Conservation (phyloP, 2,797 vertebrate genomes). For the Jordanella pulchra region DNA sequence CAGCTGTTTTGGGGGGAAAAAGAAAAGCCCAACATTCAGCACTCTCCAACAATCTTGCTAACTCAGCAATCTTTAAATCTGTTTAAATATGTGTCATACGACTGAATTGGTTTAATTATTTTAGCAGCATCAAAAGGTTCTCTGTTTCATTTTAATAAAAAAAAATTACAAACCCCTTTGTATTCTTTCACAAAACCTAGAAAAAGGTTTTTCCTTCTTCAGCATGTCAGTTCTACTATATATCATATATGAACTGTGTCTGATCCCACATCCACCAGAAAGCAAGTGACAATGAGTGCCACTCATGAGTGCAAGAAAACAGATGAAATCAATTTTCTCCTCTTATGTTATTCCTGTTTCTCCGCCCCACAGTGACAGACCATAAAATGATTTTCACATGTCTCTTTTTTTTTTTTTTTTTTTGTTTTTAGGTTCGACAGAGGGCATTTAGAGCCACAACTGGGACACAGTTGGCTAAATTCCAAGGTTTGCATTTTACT, state of each 20-base stretch:
- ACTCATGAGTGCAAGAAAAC: slow-evolving; percentile 60
- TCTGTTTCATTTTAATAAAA: slow-evolving; percentile 36
- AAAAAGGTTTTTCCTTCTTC: slow-evolving; percentile 42
- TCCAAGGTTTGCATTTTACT: slow-evolving; percentile 6
- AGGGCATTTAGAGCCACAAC: slow-evolving; percentile 45
- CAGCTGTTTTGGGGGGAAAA: slow-evolving; percentile 57
- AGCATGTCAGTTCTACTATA: slow-evolving; percentile 28
- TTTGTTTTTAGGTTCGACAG: slow-evolving; percentile 42
- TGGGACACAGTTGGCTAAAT: slow-evolving; percentile 45
- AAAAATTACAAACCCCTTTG: slow-evolving; percentile 22
- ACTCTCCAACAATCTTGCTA: slow-evolving; percentile 36
- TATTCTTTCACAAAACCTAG: slow-evolving; percentile 37
- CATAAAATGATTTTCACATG: slow-evolving; percentile 73
- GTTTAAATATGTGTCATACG: slow-evolving; percentile 26
- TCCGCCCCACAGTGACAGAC: slow-evolving; percentile 62
- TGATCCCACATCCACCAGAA: slow-evolving; percentile 59
- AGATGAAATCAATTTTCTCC: slow-evolving; percentile 72
- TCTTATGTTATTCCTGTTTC: slow-evolving; percentile 46
- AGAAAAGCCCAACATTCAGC: slow-evolving; percentile 32
- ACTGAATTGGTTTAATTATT: slow-evolving; percentile 18
- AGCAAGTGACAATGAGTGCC: slow-evolving; percentile 70
- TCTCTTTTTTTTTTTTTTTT: slow-evolving; percentile 28
- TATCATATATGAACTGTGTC: slow-evolving; percentile 18
- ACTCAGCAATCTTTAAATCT: slow-evolving; percentile 37
- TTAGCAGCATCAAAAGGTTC: slow-evolving; percentile 23